These are phyloP conservation scores for Meta bourneti DNA, from an alignment of 2,888 invertebrate species.

Conservation along the genomic window DNA sequence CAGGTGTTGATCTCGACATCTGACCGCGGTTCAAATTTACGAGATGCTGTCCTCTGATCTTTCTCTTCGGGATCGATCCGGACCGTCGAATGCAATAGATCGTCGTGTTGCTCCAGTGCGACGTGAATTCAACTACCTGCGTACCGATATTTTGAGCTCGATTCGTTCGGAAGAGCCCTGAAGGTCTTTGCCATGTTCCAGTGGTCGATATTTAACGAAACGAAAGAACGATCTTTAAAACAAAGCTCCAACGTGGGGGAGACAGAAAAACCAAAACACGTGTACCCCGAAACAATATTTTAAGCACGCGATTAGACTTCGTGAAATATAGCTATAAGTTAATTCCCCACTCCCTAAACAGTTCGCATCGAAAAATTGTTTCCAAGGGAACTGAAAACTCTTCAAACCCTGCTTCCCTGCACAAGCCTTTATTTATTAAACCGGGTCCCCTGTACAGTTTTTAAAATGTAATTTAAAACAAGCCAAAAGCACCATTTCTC, in stretches of 20 bases:
- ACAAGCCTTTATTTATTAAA: not conserved
- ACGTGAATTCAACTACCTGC: too few species aligned
- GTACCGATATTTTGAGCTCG: too few species aligned
- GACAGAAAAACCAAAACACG: not conserved
- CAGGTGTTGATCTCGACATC: too few species aligned
- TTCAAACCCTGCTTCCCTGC: not conserved
- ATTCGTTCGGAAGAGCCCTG: too few species aligned
- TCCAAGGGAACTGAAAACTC: not conserved
- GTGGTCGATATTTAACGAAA: not conserved
- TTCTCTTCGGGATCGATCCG: too few species aligned
- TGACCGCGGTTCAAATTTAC: too few species aligned
- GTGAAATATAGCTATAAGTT: not conserved
- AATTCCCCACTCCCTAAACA: not conserved
- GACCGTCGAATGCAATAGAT: too few species aligned
- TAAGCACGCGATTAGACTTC: not conserved
- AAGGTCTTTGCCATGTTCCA: not conserved
- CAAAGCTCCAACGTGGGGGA: not conserved
- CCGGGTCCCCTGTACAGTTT: not conserved
- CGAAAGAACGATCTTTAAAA: not conserved
- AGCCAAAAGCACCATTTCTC: not conserved
- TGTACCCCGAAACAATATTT: not conserved
- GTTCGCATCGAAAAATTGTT: not conserved
- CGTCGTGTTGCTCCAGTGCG: too few species aligned
- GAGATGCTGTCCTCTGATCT: too few species aligned
- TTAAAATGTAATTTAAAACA: constrained; percentile 9